phyloP scores from a whole-genome alignment of 2,113 vertebrate genomes.

The Platysteira castanea region DNA sequence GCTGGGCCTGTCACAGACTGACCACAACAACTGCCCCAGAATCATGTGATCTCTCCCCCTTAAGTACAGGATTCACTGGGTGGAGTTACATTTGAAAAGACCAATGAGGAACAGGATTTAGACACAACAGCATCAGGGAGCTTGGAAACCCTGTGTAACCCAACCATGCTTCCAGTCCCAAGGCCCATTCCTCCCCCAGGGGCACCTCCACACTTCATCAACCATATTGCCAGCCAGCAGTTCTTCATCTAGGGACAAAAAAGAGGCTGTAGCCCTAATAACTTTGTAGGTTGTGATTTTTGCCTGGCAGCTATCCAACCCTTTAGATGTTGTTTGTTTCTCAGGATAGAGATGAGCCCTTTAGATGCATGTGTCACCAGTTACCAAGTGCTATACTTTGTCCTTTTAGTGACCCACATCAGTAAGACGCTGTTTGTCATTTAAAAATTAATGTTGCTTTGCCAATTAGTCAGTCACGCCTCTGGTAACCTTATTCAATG shows the following conservation, averaged over 20 bases:
- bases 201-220: no score
- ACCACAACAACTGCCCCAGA: no score
- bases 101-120: no score
- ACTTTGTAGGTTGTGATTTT: background rate
- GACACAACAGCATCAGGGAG: no score
- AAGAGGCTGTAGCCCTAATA: background rate
- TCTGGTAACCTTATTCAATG: slow-evolving; percentile 62
- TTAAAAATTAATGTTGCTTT: slow-evolving; percentile 62
- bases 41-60: no score
- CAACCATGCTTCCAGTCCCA: no score
- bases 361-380: background rate
- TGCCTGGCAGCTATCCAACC: background rate
- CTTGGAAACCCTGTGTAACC: no score
- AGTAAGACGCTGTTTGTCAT: slow-evolving; percentile 27
- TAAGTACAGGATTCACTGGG: no score
- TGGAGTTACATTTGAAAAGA: no score
- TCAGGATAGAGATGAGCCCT: background rate
- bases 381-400: background rate
- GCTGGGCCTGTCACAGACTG: no score
- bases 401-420: background rate
- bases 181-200: no score
- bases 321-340: background rate
- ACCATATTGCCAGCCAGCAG: background rate
- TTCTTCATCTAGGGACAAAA: background rate
- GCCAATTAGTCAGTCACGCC: slow-evolving; percentile 58